Evolutionary conservation across 2,888 invertebrate species (phyloP).

Genomic region (Doris montereyensis): DNA sequence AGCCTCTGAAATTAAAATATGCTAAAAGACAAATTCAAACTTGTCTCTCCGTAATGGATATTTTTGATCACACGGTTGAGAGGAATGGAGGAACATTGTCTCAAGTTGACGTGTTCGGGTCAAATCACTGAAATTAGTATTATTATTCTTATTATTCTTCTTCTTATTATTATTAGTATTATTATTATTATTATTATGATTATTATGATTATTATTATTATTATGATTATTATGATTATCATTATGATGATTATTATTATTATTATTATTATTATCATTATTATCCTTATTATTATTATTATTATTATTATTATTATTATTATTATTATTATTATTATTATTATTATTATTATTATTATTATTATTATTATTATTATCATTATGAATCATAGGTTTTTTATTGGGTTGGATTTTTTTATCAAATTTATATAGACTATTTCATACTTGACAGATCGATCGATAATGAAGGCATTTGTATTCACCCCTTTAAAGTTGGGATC

Average conservation of each 20-base stretch:
- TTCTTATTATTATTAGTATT: background rate
- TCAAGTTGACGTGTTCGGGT: too few species aligned
- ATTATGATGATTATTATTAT: background rate
- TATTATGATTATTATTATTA: background rate
- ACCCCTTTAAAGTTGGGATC: too few species aligned
- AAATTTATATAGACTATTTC: too few species aligned
- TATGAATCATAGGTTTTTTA: background rate
- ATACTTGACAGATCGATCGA: too few species aligned
- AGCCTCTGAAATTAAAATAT: too few species aligned
- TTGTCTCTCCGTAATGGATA: too few species aligned
- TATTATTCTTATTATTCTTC: background rate
- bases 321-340: background rate
- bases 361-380: background rate
- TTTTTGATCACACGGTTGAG: too few species aligned
- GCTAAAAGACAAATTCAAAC: too few species aligned
- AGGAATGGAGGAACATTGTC: too few species aligned
- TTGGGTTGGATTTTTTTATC: background rate
- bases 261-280: background rate
- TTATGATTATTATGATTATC: background rate
- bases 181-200: background rate
- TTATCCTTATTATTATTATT: background rate
- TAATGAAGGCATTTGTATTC: too few species aligned
- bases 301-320: background rate
- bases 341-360: background rate
- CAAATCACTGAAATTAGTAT: too few species aligned